phyloP scores from a whole-genome alignment of 2,888 invertebrate species.

The Carterocephalus palaemon region DNA sequence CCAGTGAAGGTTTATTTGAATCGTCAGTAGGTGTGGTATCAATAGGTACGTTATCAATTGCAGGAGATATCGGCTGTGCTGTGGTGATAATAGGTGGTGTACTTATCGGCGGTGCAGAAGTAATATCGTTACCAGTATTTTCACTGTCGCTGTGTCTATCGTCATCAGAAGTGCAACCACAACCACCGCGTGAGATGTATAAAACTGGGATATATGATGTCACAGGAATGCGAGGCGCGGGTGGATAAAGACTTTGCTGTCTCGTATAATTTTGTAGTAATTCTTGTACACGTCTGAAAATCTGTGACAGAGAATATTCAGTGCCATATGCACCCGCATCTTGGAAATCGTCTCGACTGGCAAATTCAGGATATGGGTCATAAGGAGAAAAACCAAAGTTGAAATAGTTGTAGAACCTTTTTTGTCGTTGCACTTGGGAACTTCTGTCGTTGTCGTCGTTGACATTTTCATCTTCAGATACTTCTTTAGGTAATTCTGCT shows the following conservation, averaged over 20 bases:
- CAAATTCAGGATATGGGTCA: slow-evolving; percentile 22
- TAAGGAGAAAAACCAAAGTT: slow-evolving; percentile 27
- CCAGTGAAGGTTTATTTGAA: slow-evolving; percentile 1
- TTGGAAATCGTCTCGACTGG: slow-evolving; percentile 30
- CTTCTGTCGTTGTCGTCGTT: slow-evolving; percentile 29
- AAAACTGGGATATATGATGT: slow-evolving; percentile 30
- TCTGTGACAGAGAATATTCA: slow-evolving; percentile 30
- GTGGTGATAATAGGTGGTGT: neutral
- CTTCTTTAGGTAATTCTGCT: slow-evolving; percentile 32
- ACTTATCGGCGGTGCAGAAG: neutral
- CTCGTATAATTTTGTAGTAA: slow-evolving; percentile 28
- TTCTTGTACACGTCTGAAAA: slow-evolving; percentile 33
- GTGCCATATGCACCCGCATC: slow-evolving; percentile 30
- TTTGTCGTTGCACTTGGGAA: slow-evolving; percentile 35
- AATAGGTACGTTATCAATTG: neutral
- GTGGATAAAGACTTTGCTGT: slow-evolving; percentile 26
- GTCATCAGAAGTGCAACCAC: slow-evolving; percentile 25
- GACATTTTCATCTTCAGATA: slow-evolving; percentile 31
- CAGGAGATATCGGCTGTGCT: neutral
- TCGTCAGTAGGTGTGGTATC: neutral
- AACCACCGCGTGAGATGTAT: slow-evolving; percentile 27
- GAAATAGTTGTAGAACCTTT: slow-evolving; percentile 39
- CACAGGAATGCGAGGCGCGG: slow-evolving; percentile 18
- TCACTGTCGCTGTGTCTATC: slow-evolving; percentile 3
- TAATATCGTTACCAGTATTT: neutral